Base-by-base conservation (phyloP, 2,888 invertebrate genomes). In the Amphimallon solstitiale region DNA sequence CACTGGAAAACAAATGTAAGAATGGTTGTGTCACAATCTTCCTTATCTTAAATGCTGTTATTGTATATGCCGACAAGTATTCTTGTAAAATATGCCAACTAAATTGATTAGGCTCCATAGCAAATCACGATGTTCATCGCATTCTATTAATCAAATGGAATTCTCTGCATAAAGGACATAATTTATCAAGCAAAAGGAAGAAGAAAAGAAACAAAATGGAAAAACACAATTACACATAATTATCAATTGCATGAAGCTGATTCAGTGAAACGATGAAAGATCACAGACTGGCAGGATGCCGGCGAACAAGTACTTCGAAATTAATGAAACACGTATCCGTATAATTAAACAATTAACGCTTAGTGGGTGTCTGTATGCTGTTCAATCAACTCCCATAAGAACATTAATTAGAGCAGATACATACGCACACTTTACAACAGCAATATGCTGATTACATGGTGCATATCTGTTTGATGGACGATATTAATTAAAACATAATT, bases 311-410 rank as follows among this genome's bases (percentile, higher is more conserved):
- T 38, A 49, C 38, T 21, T 40, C 17, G 38, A 62, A 62, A 62
- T 62, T 62, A 62, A 62, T 62, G 62, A 51, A 62, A 51, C 51
- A 62, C 10, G 40, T 51, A 62, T 43, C 49, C 17, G 62, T 51
- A 51, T 62, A 62, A 62, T 61, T 61, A 38, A 51, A 62, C 62
- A 62, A 62, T 62, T 62, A 62, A 51, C 62, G 62, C 62, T 62
- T 62, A 38, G 62, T 62, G 62, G 62, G 62, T 62, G 51, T 38
- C 51, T 62, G 23, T 40, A 15, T 23, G 40, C 51, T 51, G 40
- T 62, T 62, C 49, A 62, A 37, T 62, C 62, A 23, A 40, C 40
- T 62, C 40, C 38, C 49, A 51, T 51, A 40, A 48, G 51, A 51
- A 38, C 62, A 62, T 62, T 62, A 62, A 62, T 51, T 51, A 40